These are phyloP conservation scores for Alaudala cheleensis DNA, from an alignment of 2,113 vertebrate genomes.

Conservation along the genomic window DNA sequence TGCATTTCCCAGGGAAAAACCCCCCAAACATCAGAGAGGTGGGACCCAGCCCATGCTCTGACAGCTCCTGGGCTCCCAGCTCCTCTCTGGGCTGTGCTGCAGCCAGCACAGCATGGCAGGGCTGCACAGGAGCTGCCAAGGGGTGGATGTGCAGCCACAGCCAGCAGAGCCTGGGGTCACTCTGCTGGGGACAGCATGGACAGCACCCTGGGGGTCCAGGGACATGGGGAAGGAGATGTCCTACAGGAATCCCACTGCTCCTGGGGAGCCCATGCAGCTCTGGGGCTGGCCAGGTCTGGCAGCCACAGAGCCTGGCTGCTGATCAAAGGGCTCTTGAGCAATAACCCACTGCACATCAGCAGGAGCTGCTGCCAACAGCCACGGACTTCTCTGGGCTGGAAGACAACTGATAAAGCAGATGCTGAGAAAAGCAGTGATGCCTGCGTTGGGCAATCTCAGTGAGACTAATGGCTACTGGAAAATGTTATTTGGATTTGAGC, in stretches of 20 bases:
- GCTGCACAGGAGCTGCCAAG: background rate
- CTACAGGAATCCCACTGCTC: background rate
- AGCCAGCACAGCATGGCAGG: background rate
- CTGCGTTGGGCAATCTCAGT: background rate
- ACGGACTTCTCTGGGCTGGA: background rate
- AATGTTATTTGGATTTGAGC: constrained; percentile 22
- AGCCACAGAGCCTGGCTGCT: constrained; percentile 36
- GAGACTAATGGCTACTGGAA: constrained; percentile 23
- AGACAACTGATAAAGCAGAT: constrained; percentile 46
- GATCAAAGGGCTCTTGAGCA: constrained; percentile 66
- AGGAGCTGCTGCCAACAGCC: constrained; percentile 44
- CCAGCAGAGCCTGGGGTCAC: background rate
- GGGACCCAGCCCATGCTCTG: background rate
- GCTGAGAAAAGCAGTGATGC: constrained; percentile 22
- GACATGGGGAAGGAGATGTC: background rate
- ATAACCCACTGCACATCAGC: constrained; percentile 38
- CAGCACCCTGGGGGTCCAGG: background rate
- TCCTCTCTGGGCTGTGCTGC: background rate
- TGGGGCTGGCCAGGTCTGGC: background rate
- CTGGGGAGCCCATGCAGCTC: background rate
- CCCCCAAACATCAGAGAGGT: too few relatives aligned
- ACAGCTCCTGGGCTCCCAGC: background rate
- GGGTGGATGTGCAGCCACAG: background rate
- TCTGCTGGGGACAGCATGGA: background rate
- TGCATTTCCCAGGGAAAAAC: background rate